Evolutionary conservation across 2,888 invertebrate genomes (phyloP).

Genomic region (Carpatolechia fugitivella): DNA sequence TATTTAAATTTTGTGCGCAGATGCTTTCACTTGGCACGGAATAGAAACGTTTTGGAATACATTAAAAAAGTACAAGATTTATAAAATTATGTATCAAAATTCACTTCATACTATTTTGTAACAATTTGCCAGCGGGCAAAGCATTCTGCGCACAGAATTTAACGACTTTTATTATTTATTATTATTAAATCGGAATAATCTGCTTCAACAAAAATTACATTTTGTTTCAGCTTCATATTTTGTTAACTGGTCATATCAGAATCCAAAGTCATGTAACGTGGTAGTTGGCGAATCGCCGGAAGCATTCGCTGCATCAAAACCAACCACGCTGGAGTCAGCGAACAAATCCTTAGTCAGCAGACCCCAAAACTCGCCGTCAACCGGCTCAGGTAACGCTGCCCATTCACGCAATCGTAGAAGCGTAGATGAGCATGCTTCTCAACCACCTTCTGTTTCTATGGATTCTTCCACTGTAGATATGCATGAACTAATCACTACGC

Average conservation of each 20-base stretch:
- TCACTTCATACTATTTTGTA: no score
- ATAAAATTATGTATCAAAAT: no score
- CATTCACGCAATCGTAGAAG: slow-evolving; percentile 85
- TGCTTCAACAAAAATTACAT: not conserved
- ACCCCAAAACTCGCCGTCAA: slow-evolving; percentile 78
- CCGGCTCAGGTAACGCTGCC: slow-evolving; percentile 75
- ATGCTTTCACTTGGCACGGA: not conserved
- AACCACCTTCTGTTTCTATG: slow-evolving; percentile 54
- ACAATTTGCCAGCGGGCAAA: no score
- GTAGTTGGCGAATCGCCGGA: slow-evolving; percentile 89
- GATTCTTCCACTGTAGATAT: slow-evolving; percentile 67
- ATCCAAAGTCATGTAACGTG: slow-evolving; percentile 90
- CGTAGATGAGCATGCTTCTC: slow-evolving; percentile 81
- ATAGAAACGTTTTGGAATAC: no score
- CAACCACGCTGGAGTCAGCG: slow-evolving; percentile 82
- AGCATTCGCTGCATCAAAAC: slow-evolving; percentile 83
- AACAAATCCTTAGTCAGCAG: slow-evolving; percentile 84
- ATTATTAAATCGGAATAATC: no score
- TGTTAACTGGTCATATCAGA: slow-evolving; percentile 91
- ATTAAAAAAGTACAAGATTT: no score
- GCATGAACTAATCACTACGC: slow-evolving; percentile 71
- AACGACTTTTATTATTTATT: no score
- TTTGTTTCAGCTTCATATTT: slow-evolving; percentile 85
- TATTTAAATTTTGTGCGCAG: not conserved
- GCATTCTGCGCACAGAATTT: no score